A percentile compares a stretch with the other conserved stretches of the same genome.
These are phyloP conservation scores for Drusus annulatus DNA, from an alignment of 1,140 invertebrate genomes.

Conservation along the genomic window DNA sequence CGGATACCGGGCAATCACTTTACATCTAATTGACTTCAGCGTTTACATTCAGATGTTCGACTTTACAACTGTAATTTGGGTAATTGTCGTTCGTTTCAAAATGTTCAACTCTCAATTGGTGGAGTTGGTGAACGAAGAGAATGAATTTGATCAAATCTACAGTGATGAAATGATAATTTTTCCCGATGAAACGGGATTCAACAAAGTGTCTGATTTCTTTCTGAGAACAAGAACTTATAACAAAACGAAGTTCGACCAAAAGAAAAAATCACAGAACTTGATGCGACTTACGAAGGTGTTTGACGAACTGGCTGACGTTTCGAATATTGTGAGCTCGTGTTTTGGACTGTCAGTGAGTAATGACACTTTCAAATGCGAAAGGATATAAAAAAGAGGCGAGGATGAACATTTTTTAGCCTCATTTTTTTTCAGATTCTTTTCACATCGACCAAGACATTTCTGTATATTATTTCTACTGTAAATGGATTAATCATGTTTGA, in stretches of 20 bases:
- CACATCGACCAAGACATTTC: constrained; percentile 38
- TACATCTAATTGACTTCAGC: constrained; percentile 26
- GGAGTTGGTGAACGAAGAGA: constrained; percentile 17
- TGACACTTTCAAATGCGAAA: background rate
- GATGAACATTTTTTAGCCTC: background rate
- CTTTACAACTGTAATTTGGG: constrained; percentile 48
- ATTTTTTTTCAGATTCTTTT: constrained; percentile 48
- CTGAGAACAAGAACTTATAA: background rate
- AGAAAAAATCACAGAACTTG: constrained; percentile 28
- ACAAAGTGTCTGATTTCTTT: background rate
- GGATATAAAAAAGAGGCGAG: background rate
- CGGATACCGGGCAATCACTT: background rate
- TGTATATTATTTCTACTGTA: constrained; percentile 49
- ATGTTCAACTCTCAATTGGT: constrained; percentile 46
- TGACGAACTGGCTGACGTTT: constrained; percentile 49
- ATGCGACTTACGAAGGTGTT: constrained; percentile 51
- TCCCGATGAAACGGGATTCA: background rate
- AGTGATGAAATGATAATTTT: background rate
- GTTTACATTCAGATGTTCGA: constrained; percentile 37
- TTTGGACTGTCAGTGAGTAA: constrained; percentile 50
- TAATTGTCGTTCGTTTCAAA: constrained; percentile 45
- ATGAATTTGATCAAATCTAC: background rate
- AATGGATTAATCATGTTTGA: constrained; percentile 55
- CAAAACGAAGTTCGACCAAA: background rate
- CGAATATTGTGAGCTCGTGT: constrained; percentile 49